Percentiles rank a stretch among this genome's conserved stretches.
Evolutionary conservation across 1,140 invertebrate species (phyloP).

Genomic region (Gryllus bimaculatus): DNA sequence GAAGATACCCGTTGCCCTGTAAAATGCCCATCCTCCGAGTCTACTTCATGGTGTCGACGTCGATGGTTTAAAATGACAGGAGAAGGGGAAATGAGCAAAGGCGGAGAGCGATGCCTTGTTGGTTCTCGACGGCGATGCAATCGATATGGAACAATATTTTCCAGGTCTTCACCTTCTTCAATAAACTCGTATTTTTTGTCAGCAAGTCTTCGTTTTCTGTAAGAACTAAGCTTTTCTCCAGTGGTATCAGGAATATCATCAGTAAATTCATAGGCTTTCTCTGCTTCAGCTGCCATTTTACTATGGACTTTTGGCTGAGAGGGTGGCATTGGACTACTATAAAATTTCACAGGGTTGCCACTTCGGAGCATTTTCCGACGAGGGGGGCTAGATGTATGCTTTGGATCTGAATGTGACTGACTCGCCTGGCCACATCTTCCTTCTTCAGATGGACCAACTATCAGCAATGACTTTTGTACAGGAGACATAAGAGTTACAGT

Average conservation of each 20-base stretch:
- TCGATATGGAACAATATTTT: conserved; percentile 71
- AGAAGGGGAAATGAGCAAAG: conserved; percentile 11
- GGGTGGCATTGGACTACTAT: conserved; percentile 9
- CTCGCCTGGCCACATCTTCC: conserved; percentile 25
- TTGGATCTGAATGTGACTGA: conserved; percentile 13
- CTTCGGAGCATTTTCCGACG: not conserved
- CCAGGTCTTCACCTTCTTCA: conserved; percentile 61
- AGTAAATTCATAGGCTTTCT: conserved; percentile 75
- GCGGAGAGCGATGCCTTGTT: conserved; percentile 16
- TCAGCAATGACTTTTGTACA: conserved; percentile 9
- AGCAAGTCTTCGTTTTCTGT: conserved; percentile 67
- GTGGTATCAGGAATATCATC: conserved; percentile 62
- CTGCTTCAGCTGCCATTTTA: conserved; percentile 36
- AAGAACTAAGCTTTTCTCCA: conserved; percentile 71
- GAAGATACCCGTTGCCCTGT: conserved; percentile 2
- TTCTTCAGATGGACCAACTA: conserved; percentile 27
- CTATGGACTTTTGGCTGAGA: not conserved
- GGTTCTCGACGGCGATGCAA: conserved; percentile 18
- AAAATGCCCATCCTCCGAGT: conserved; percentile 6
- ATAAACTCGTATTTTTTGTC: conserved; percentile 89
- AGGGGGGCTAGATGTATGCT: conserved; percentile 1
- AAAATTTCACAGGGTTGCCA: conserved; percentile 8
- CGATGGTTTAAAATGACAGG: conserved; percentile 10
- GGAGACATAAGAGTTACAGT: conserved; percentile 14
- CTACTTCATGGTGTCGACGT: conserved; percentile 13